A percentile compares a stretch with the other conserved stretches of the same genome.
phyloP scores from a whole-genome alignment of 2,797 vertebrate genomes.

The Chrysocyon brachyurus region DNA sequence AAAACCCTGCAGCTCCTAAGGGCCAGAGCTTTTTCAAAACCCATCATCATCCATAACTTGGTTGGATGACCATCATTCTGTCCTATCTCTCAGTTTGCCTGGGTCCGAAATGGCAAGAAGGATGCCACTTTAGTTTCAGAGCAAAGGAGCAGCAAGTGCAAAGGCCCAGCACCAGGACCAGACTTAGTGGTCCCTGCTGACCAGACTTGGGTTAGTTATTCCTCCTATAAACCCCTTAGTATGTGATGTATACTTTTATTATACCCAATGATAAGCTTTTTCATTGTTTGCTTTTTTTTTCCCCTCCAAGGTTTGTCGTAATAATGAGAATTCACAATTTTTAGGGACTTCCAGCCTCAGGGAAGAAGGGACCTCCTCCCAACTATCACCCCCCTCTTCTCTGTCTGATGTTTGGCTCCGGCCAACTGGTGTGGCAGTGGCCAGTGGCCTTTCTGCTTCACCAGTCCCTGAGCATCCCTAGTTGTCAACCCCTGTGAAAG shows the following conservation, averaged over 20 bases:
- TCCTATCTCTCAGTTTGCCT: not conserved
- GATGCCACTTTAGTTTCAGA: not conserved
- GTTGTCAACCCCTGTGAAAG: not conserved
- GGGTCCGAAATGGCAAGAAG: not conserved
- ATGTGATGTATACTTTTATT: too few species aligned
- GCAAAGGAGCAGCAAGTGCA: too few species aligned
- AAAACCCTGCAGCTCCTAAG: not conserved
- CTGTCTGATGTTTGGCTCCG: rapidly evolving
- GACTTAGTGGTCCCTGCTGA: too few species aligned
- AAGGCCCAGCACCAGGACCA: too few species aligned
- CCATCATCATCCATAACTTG: rapidly evolving
- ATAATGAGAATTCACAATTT: not conserved
- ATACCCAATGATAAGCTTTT: too few species aligned
- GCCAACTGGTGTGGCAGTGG: rapidly evolving
- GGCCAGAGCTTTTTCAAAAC: not conserved
- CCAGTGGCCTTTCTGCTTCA: not conserved
- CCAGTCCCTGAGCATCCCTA: not conserved
- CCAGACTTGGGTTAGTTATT: too few species aligned
- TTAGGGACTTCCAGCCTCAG: not conserved
- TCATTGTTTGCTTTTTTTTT: too few species aligned
- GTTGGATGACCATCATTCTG: rapidly evolving
- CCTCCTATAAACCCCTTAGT: too few species aligned
- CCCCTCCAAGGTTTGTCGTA: not conserved
- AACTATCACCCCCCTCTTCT: not conserved
- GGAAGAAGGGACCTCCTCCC: not conserved